Evolutionary conservation across 1,140 invertebrate species (phyloP).

Genomic region (Drosophila murphyi): DNA sequence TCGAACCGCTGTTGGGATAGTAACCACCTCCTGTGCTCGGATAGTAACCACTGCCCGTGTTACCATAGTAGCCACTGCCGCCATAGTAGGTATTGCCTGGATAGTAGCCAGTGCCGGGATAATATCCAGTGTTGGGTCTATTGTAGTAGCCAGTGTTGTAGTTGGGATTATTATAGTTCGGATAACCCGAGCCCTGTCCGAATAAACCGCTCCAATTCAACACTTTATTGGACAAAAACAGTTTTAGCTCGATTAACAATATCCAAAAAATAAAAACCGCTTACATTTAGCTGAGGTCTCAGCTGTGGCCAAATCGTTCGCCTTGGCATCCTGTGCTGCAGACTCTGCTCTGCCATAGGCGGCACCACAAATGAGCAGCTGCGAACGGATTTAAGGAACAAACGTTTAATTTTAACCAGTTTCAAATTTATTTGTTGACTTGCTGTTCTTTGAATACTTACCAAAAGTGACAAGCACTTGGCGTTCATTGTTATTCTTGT

Average conservation of each 20-base stretch:
- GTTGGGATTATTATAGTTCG: constrained; percentile 57
- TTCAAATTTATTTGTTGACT: constrained; percentile 3
- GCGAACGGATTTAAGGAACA: not conserved
- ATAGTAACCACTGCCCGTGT: constrained; percentile 35
- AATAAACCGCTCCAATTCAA: constrained; percentile 68
- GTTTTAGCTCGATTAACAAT: constrained; percentile 1
- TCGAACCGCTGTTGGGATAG: constrained; percentile 35
- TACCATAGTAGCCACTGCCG: constrained; percentile 31
- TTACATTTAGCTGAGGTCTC: constrained; percentile 75
- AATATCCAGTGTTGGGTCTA: constrained; percentile 47
- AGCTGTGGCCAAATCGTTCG: constrained; percentile 58
- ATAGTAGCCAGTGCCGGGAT: constrained; percentile 58
- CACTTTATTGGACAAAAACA: constrained; percentile 38
- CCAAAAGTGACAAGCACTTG: constrained; percentile 51
- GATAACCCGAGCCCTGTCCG: constrained; percentile 50
- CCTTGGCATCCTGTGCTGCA: constrained; percentile 34
- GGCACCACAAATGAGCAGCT: constrained; percentile 43
- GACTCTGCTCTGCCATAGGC: constrained; percentile 35
- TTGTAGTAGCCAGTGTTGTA: constrained; percentile 41
- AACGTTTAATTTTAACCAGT: not conserved
- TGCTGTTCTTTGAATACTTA: constrained; percentile 38
- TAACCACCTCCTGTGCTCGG: constrained; percentile 20
- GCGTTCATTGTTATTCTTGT: constrained; percentile 31
- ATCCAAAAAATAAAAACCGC: not conserved
- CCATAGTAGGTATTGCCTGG: constrained; percentile 47